Conservation (phyloP, 1,140 invertebrate genomes). For the Ceratitis capitata region DNA sequence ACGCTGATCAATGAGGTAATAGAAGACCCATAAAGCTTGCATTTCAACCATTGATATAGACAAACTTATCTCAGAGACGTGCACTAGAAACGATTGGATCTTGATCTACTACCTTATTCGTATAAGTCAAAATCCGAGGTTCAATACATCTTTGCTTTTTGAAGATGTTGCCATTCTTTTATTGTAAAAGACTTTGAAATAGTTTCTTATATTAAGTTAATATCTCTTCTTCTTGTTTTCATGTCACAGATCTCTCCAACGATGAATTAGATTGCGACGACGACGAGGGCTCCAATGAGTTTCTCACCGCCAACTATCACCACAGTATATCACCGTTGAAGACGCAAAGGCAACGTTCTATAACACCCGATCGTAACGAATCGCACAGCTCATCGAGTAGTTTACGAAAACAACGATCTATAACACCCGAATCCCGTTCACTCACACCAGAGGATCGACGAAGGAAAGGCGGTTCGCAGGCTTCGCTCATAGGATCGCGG, state of each 20-base stretch:
- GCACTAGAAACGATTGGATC: no score
- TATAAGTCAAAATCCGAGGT: no score
- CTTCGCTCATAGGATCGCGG: constrained; percentile 55
- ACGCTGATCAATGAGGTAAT: no score
- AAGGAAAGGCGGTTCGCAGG: constrained; percentile 59
- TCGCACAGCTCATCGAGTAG: constrained; percentile 60
- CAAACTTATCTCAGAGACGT: no score
- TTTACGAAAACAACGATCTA: constrained; percentile 59
- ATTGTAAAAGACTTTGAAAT: neutral
- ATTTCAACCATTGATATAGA: no score
- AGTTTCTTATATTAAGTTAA: neutral
- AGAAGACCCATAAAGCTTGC: no score
- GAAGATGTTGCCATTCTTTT: neutral
- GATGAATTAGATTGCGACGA: constrained; percentile 63
- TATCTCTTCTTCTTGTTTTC: neutral
- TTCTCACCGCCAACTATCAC: constrained; percentile 56
- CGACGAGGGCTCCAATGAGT: constrained; percentile 53
- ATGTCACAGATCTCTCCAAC: constrained; percentile 61
- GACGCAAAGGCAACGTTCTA: constrained; percentile 57
- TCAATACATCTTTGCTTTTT: neutral
- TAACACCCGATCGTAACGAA: constrained; percentile 62
- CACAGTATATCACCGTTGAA: constrained; percentile 57
- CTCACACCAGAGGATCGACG: constrained; percentile 61
- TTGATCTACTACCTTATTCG: no score
- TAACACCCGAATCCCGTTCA: constrained; percentile 62